Base-by-base conservation (phyloP, 2,113 vertebrate species). In the Gila orcuttii region DNA sequence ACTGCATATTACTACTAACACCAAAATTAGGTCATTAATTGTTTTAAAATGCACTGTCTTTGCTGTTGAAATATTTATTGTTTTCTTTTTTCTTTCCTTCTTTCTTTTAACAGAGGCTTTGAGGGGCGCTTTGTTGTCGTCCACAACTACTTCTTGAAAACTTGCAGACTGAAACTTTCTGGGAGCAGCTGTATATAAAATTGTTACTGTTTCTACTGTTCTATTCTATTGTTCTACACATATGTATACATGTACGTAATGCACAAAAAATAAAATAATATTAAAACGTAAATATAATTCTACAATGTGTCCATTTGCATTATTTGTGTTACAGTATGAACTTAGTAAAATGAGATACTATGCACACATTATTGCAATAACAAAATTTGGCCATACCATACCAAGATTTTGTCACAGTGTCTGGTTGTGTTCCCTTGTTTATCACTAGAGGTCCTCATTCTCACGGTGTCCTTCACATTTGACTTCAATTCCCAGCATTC, bases 121-220 rank as follows among this genome's bases (percentile, higher is more conserved):
- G 66, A 85, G 11, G 50, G 71, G 45, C 19, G 8, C 57, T 6
- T 66, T 50, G 66, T n/a, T 79, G 39, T 31, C 62, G n/a, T 50
- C 57, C 55, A 55, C 45, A 71, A 23, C 33, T 31, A 60, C 13
- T 82, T 88, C 89, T 87, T 87, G 89, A 90, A 89, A 71, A 86
- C n/a, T 50, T 57, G 4, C 85, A 84, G 21, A 90, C 91, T 92
- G 87, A 93, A 76, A 57, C 55, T 69, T 73, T 62, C 78, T 82
- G 42, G 71, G 60, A 79, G 33, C 73, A 57, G 50, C 19, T 86
- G 64, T 79, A 76, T 64, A 79, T 87, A 82, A 13, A 50, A 83
- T 15, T 77, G 62, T 81, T 75, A 28, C 73, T 75, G 42, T 13
- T 75, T 21, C 42, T 47, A 60, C 42, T 86, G 79, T 84, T 69